Evolutionary conservation across 2,113 vertebrate genomes (phyloP), one percentile per base, ranked within the genome.

Genomic region (Menura novaehollandiae): DNA sequence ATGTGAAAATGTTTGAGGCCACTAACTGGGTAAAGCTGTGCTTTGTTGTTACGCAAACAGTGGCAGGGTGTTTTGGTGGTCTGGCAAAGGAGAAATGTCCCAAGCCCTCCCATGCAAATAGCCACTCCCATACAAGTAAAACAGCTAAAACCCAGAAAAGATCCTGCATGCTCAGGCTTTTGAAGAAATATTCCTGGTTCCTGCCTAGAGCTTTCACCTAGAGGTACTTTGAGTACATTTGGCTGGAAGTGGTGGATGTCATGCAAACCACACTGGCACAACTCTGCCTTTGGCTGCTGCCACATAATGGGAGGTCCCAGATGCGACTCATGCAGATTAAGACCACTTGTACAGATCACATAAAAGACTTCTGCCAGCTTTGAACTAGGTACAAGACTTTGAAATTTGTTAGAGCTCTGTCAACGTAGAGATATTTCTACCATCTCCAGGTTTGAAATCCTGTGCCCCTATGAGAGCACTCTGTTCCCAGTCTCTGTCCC

Each of bases 1-100:
- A 98, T 64, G 63, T 97, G 83, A 98, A 98, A 84, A 98, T 98
- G 97, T 98, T 98, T 37, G 97, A 98, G 69, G 95, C 93, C 55
- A 98, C 97, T 55, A 71, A 91, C 35, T 98, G 97, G 97, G 97
- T 98, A 97, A 97, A 85, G 13, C 11, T 73, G 10, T 58, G 5
- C 26, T 93, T 82, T 87, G 33, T 47, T 76, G 10, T 85, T 80
- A 13, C 15, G 28, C 24, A n/a, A 71, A 71, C 16, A 46, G 7
- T 5, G 18, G n/a, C 37, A 23, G 46, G 5, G 17, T 41, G 13
- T 68, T 80, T 37, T 44, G 33, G 17, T 66, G 27, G 49, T 89
- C 37, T 84, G 0, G 0, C 11, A 52, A 82, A 75, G 32, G 15
- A 74, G 35, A 71, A 83, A 35, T 18, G 9, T 67, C 59, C 55